Evolutionary conservation across 2,797 vertebrate genomes (phyloP).

Genomic region (Oryzias sinensis): DNA sequence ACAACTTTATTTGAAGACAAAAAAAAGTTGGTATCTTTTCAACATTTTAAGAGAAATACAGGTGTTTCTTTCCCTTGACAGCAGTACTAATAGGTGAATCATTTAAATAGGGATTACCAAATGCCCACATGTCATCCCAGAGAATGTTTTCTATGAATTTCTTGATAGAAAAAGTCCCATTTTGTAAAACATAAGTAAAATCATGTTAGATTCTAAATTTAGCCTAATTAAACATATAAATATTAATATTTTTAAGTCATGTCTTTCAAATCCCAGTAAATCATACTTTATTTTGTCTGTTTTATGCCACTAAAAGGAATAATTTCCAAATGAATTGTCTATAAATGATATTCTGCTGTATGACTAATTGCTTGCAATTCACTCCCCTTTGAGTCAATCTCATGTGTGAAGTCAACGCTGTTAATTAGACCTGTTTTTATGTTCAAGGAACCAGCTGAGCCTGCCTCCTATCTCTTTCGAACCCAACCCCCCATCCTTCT

Average conservation of each 20-base stretch:
- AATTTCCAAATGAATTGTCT: slow-evolving; percentile 66
- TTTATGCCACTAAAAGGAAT: slow-evolving; percentile 36
- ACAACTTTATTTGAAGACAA: slow-evolving; percentile 50
- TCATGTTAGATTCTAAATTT: too few species aligned
- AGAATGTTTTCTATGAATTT: too few species aligned
- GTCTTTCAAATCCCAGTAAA: slow-evolving; percentile 17
- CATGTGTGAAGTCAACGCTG: slow-evolving; percentile 77
- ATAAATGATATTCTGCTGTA: slow-evolving; percentile 73
- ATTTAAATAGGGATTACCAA: slow-evolving; percentile 3
- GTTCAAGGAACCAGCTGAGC: slow-evolving; percentile 77
- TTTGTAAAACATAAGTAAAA: too few species aligned
- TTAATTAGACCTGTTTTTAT: slow-evolving; percentile 81
- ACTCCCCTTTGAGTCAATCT: slow-evolving; percentile 79
- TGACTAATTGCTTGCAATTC: slow-evolving; percentile 77
- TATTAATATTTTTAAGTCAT: too few species aligned
- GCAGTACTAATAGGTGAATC: slow-evolving; percentile 5
- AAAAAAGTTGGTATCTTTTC: slow-evolving; percentile 38
- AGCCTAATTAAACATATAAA: too few species aligned
- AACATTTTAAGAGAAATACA: slow-evolving; percentile 43
- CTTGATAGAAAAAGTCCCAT: too few species aligned
- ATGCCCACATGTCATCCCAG: neutral
- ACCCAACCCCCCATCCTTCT: slow-evolving; percentile 57
- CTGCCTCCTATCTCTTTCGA: slow-evolving; percentile 60
- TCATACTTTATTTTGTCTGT: slow-evolving; percentile 26
- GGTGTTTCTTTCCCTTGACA: slow-evolving; percentile 31